Conservation (phyloP, 2,797 vertebrate species). For the Phyllotis vaccarum region DNA sequence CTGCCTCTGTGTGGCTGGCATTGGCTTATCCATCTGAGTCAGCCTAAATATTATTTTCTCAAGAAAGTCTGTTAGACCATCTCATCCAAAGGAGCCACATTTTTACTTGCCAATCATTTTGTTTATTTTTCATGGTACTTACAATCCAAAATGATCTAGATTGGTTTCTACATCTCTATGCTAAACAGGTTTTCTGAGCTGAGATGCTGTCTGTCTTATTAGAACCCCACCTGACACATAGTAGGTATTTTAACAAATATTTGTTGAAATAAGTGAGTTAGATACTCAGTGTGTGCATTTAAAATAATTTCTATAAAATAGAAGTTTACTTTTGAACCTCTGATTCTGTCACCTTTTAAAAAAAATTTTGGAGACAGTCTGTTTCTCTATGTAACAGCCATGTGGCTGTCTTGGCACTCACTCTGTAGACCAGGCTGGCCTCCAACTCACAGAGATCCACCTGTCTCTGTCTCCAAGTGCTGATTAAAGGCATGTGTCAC, state of each 20-base stretch:
- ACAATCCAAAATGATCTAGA: slow-evolving; percentile 30
- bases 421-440: too few species aligned
- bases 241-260: not conserved
- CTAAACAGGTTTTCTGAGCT: slow-evolving; percentile 10
- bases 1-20: not conserved
- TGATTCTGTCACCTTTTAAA: not conserved
- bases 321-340: slow-evolving; percentile 4
- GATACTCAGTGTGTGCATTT: slow-evolving; percentile 22
- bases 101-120: not conserved
- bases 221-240: slow-evolving; percentile 28
- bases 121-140: not conserved
- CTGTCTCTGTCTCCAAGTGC: too few species aligned
- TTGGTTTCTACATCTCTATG: not conserved
- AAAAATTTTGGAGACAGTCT: too few species aligned
- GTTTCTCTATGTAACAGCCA: too few species aligned
- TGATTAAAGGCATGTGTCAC: too few species aligned
- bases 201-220: not conserved
- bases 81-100: slow-evolving; percentile 3
- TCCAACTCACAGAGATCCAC: too few species aligned
- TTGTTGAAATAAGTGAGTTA: slow-evolving; percentile 24
- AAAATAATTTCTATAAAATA: slow-evolving; percentile 43
- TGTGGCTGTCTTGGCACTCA: too few species aligned
- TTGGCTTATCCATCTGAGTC: not conserved
- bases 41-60: not conserved
- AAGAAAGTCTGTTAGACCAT: slow-evolving; percentile 11